Evolutionary conservation across 2,888 invertebrate genomes (phyloP), one percentile per base, ranked within the genome.

Genomic region (Oxystoma pomonae): DNA sequence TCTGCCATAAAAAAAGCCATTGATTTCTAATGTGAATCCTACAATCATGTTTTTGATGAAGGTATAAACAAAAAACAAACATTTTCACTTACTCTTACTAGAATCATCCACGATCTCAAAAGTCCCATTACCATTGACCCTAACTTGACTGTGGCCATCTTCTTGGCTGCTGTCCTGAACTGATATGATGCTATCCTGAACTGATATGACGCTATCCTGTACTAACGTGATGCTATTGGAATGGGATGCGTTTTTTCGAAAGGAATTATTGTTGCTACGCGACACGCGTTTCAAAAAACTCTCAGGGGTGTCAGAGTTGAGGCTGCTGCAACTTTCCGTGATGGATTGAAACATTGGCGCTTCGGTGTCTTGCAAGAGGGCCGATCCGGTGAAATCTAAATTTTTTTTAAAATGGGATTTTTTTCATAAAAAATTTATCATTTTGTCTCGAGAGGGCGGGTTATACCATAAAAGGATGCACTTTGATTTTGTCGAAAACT

Each of bases 301-400:
- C 66, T 79, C 79, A 1, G 78, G 75, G 7, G 73, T 73, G 68
- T 80, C 78, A 0, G 78, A 77, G 68, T 74, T 77, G 35, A 79
- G 68, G 67, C 78, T 79, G 61, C 77, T 76, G 65, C 74, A 78
- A 67, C 78, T 79, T 65, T 77, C 79, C 1, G 74, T 76, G 22
- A 78, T 72, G 5, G 78, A 78, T 63, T 80, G 77, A 64, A 75
- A 77, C 68, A 77, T 69, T 49, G 76, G 76, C 2, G 77, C 74
- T 67, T 79, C 79, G 12, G 69, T 70, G 61, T 78, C 78, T 64
- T 78, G 76, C 35, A 77, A 70, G 53, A 79, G 67, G 59, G 76
- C 73, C 50, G 71, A 72, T 59, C 74, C 73, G 1, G 77, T 76
- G 68, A 73, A 78, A 67, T 80, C 79, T 35, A 35, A 35, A 35